Percentiles rank a stretch among this genome's conserved stretches.
Evolutionary conservation across 2,797 vertebrate species (phyloP).

Genomic region (Nannoperca obscura): DNA sequence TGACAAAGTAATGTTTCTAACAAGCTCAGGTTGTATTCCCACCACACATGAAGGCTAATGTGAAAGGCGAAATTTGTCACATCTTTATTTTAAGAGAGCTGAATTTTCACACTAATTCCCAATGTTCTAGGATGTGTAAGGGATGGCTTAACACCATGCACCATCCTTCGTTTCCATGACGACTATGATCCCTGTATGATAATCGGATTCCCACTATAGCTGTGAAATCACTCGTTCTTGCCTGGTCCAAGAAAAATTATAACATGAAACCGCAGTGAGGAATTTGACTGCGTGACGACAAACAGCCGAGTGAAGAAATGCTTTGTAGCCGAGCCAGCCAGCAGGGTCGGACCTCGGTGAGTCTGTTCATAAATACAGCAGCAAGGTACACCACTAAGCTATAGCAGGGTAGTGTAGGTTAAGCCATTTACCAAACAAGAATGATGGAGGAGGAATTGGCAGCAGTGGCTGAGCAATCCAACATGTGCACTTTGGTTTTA

Average conservation of each 20-base stretch:
- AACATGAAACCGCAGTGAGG: slow-evolving; percentile 52
- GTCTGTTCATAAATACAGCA: slow-evolving; percentile 51
- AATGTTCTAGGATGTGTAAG: slow-evolving; percentile 79
- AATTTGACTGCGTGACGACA: slow-evolving; percentile 44
- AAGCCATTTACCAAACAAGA: slow-evolving; percentile 19
- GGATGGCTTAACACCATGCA: slow-evolving; percentile 75
- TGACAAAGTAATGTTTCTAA: background rate
- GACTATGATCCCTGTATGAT: slow-evolving; percentile 83
- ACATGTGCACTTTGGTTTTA: slow-evolving; percentile 17
- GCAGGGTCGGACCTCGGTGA: slow-evolving; percentile 37
- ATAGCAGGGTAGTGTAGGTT: background rate
- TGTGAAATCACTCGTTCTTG: slow-evolving; percentile 77
- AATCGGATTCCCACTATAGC: slow-evolving; percentile 83
- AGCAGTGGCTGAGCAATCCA: slow-evolving; percentile 33
- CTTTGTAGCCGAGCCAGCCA: slow-evolving; percentile 44
- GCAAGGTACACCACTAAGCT: slow-evolving; percentile 14
- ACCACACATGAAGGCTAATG: slow-evolving; percentile 9
- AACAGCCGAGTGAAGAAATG: slow-evolving; percentile 29
- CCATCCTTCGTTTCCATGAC: slow-evolving; percentile 86
- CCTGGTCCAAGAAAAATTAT: slow-evolving; percentile 73
- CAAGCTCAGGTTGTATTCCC: slow-evolving; percentile 7
- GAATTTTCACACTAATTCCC: slow-evolving; percentile 82
- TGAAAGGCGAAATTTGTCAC: slow-evolving; percentile 56
- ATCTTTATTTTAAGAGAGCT: slow-evolving; percentile 74
- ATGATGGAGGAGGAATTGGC: slow-evolving; percentile 21